A percentile compares a stretch with the other conserved stretches of the same genome.
These are phyloP conservation scores for Drosophila birchii DNA, from an alignment of 2,888 invertebrate genomes.

Conservation along the genomic window DNA sequence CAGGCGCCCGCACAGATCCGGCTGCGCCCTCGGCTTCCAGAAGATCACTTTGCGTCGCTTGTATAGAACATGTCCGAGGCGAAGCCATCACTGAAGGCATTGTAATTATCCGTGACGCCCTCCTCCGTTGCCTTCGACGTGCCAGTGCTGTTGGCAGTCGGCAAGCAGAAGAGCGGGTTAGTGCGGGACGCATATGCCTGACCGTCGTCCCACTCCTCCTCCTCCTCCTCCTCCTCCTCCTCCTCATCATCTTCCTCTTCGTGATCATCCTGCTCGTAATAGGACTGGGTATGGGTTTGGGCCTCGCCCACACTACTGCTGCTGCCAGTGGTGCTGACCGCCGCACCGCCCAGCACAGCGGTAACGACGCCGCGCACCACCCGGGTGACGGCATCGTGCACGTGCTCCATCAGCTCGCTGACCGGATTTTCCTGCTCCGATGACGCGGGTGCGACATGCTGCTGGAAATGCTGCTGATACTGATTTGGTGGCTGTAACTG, in stretches of 20 bases:
- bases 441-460: background rate
- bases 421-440: conserved; percentile 46
- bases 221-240: conserved; percentile 9
- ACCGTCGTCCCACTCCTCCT: conserved; percentile 36
- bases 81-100: conserved; percentile 60
- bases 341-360: conserved; percentile 45
- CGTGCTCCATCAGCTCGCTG: conserved; percentile 51
- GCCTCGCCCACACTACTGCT: background rate
- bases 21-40: background rate
- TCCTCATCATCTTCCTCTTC: background rate
- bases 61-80: conserved; percentile 30
- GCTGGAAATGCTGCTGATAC: conserved; percentile 7
- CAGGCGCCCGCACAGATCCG: background rate
- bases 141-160: conserved; percentile 4
- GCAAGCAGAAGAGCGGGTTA: conserved; percentile 53
- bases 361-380: conserved; percentile 50
- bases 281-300: background rate
- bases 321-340: background rate
- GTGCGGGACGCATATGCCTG: conserved; percentile 51
- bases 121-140: background rate
- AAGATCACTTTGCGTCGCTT: conserved; percentile 1
- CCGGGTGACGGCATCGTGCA: conserved; percentile 60
- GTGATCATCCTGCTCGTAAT: conserved; percentile 4
- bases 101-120: conserved; percentile 5
- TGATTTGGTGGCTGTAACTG: conserved; percentile 28